These are phyloP conservation scores for Tiphia femorata DNA, from an alignment of 2,888 invertebrate species.

Conservation along the genomic window DNA sequence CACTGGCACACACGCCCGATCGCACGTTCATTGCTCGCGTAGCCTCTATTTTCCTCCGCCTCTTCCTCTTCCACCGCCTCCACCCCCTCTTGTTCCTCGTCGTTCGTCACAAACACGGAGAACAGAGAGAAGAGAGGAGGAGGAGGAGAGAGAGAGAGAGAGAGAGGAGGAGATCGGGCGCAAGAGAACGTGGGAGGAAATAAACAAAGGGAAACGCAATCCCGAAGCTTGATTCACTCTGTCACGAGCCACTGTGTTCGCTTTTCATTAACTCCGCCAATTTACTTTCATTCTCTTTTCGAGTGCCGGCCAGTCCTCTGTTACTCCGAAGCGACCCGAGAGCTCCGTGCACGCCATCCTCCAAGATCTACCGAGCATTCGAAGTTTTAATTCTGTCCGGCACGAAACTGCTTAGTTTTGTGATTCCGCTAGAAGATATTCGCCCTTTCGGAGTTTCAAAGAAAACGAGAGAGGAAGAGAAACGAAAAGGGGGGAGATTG, in stretches of 20 bases:
- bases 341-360: neutral
- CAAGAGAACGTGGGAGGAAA: constrained; percentile 26
- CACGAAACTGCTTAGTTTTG: too few relatives aligned
- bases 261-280: constrained; percentile 34
- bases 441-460: neutral
- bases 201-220: constrained; percentile 37
- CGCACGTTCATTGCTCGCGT: too few relatives aligned
- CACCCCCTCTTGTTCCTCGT: too few relatives aligned
- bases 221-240: constrained; percentile 30
- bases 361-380: too few relatives aligned
- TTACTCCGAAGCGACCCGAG: neutral
- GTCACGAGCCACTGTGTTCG: constrained; percentile 21
- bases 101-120: too few relatives aligned
- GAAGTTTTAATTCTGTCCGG: too few relatives aligned
- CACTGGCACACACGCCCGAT: constrained; percentile 36
- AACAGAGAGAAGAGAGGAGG: neutral
- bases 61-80: too few relatives aligned
- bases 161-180: constrained; percentile 1
- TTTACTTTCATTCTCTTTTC: constrained; percentile 9
- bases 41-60: too few relatives aligned
- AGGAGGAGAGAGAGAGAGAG: neutral
- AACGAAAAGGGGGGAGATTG: neutral
- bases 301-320: neutral
- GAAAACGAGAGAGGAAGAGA: neutral
- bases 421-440: too few relatives aligned